Conservation (phyloP, 2,113 vertebrate genomes). For the Alaudala cheleensis region DNA sequence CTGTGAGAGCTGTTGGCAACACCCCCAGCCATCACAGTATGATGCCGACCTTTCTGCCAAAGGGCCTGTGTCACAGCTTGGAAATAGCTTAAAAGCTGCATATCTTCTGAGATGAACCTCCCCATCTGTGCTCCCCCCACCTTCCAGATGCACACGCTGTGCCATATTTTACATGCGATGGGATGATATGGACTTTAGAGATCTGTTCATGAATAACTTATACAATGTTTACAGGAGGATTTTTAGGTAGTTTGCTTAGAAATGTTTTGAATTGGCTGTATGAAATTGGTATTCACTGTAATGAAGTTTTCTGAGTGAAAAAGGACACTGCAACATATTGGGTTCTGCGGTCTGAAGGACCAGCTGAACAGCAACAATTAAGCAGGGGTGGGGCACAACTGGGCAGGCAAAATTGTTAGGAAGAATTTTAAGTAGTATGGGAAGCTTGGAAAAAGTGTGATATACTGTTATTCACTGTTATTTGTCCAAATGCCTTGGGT, state of each 20-base stretch:
- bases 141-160: not conserved
- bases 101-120: not conserved
- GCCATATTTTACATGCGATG: not conserved
- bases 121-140: not conserved
- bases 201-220: conserved; percentile 38
- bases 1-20: conserved; percentile 11
- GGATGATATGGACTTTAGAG: not conserved
- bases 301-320: not conserved
- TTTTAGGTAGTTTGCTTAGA: conserved; percentile 47
- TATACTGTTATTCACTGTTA: not conserved
- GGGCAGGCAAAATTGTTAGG: not conserved
- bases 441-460: not conserved
- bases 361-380: not conserved
- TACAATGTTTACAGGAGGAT: conserved; percentile 30
- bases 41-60: not conserved
- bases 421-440: not conserved
- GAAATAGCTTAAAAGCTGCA: conserved; percentile 4
- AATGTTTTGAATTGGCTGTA: not conserved
- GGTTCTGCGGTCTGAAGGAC: not conserved
- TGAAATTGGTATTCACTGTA: not conserved
- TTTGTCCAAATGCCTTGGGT: not conserved
- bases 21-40: not conserved
- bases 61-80: not conserved
- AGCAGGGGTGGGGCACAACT: rapidly evolving
- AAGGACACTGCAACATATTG: not conserved